These are phyloP conservation scores for Karalla daura DNA, from an alignment of 2,797 vertebrate genomes.

Conservation along the genomic window DNA sequence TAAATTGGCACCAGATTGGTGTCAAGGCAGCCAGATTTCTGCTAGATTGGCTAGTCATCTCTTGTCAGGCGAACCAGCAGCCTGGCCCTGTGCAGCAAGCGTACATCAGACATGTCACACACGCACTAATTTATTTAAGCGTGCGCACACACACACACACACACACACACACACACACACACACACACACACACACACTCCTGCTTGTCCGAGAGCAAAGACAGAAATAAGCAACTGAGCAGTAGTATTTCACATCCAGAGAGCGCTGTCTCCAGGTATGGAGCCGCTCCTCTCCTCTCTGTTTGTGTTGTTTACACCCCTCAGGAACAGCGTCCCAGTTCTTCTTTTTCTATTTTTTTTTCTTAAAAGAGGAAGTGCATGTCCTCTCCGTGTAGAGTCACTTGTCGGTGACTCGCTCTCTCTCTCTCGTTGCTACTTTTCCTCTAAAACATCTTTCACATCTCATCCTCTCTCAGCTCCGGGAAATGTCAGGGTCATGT, in stretches of 20 bases:
- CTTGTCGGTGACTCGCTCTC: conserved; percentile 12
- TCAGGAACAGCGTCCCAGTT: conserved; percentile 60
- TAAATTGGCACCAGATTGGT: conserved; percentile 77
- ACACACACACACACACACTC: background rate
- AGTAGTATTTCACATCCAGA: background rate
- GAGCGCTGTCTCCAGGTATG: conserved; percentile 43
- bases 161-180: conserved; percentile 14
- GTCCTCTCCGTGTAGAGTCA: conserved; percentile 35
- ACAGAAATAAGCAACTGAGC: conserved; percentile 24
- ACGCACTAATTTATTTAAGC: conserved; percentile 9
- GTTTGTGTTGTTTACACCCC: conserved; percentile 64
- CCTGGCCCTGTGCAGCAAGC: conserved; percentile 54
- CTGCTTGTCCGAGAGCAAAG: conserved; percentile 11
- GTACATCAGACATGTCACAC: conserved; percentile 41
- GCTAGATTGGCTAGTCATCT: conserved; percentile 69
- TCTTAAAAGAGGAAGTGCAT: conserved; percentile 37
- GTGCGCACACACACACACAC: background rate
- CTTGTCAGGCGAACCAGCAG: conserved; percentile 53
- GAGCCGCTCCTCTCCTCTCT: conserved; percentile 32
- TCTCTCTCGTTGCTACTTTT: conserved; percentile 19
- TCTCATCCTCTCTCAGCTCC: conserved; percentile 12
- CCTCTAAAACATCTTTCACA: conserved; percentile 22
- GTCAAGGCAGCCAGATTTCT: conserved; percentile 61
- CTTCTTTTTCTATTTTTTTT: conserved; percentile 1
- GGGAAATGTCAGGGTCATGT: background rate